Evolutionary conservation across 2,113 vertebrate genomes (phyloP), one percentile per base, ranked within the genome.

Genomic region (Notothenia coriiceps): DNA sequence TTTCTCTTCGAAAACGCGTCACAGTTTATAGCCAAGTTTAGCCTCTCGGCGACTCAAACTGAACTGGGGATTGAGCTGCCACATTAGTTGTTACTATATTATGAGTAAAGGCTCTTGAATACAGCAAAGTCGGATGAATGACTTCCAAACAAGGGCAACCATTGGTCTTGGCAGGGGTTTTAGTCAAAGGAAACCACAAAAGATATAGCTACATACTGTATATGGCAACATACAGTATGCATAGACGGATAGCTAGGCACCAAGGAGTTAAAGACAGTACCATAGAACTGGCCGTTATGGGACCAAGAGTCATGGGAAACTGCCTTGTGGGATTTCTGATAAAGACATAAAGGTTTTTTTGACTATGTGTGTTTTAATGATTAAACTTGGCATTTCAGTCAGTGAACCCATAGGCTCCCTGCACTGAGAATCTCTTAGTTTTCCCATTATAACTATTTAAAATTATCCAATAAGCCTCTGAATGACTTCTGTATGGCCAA

Each of bases 361-460:
- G 43, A 60, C 35, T 11, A 25, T 8, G 54, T 54, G n/a, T 65
- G 7, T 15, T 1, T 49, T 17, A 35, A 18, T 65, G 47, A 70
- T 22, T n/a, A 5, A 15, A 63, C 22, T 67, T 54, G 13, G 18
- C 25, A 57, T 60, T 76, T 35, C 51, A 46, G 18, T 52, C 29
- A 61, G 66, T 67, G 13, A 49, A 43, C 47, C 57, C 49, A 14
- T 1, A 15, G 40, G 22, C 20, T 43, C 29, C 65, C 43, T 47
- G 25, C 73, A 9, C 70, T 40, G 44, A 70, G 57, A 86, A 79
- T 63, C 63, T 35, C 49, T 10, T 13, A 69, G 22, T 63, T 68
- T 57, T 70, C 12, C 51, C 43, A 79, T 61, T 52, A 83, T 47
- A 52, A 63, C 75, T 52, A 82, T 71, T 74, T 60, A 86, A 40